Evolutionary conservation across 2,888 invertebrate genomes (phyloP).

Genomic region (Noctua janthe): DNA sequence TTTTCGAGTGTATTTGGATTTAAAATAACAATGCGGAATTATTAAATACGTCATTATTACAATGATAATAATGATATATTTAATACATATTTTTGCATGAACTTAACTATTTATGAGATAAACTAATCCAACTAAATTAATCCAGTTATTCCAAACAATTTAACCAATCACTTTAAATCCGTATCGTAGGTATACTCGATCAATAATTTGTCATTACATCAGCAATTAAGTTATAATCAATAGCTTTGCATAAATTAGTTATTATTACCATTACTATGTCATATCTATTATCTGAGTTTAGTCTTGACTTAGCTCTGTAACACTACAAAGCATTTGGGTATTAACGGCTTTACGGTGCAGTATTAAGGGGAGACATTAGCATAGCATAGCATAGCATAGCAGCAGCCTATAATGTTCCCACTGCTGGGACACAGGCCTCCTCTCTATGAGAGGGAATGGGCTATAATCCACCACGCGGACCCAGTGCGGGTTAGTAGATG

Average conservation of each 20-base stretch:
- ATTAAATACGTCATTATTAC: too few relatives aligned
- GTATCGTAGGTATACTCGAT: neutral
- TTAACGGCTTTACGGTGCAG: slow-evolving; percentile 70
- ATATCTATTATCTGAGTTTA: slow-evolving; percentile 60
- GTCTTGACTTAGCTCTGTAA: slow-evolving; percentile 72
- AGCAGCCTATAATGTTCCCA: too few relatives aligned
- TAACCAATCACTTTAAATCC: slow-evolving; percentile 13
- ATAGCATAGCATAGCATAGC: too few relatives aligned
- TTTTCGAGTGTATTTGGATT: too few relatives aligned
- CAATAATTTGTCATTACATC: slow-evolving; percentile 11
- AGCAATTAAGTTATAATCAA: slow-evolving; percentile 26
- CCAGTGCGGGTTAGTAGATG: too few relatives aligned
- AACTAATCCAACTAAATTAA: neutral
- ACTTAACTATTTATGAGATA: neutral
- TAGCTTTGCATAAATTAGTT: slow-evolving; percentile 37
- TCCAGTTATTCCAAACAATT: neutral
- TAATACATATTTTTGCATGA: neutral
- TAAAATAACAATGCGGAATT: too few relatives aligned
- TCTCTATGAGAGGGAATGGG: too few relatives aligned
- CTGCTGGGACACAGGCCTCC: too few relatives aligned
- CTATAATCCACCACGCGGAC: too few relatives aligned
- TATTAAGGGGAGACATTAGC: slow-evolving; percentile 32
- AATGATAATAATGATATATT: neutral
- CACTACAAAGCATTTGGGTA: slow-evolving; percentile 71
- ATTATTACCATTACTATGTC: slow-evolving; percentile 27